A percentile compares a stretch with the other conserved stretches of the same genome.
These are phyloP conservation scores for Alces alces DNA, from an alignment of 2,113 vertebrate genomes.

Conservation along the genomic window DNA sequence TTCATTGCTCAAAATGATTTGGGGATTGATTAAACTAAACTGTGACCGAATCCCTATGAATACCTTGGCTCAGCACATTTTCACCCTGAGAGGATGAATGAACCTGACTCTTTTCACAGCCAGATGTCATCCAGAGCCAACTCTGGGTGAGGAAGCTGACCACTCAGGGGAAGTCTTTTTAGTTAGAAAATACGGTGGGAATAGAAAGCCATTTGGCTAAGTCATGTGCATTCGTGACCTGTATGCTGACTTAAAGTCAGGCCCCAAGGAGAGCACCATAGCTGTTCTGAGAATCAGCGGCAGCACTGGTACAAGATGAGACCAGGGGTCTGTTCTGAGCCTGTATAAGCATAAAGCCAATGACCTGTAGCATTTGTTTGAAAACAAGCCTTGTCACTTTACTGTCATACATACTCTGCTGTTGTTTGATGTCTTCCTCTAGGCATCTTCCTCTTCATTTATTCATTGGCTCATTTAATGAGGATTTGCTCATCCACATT, in stretches of 20 bases:
- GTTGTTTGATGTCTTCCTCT: background rate
- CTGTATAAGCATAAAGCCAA: background rate
- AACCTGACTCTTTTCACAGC: background rate
- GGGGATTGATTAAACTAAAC: background rate
- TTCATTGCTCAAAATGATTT: background rate
- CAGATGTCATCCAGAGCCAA: background rate
- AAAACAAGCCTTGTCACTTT: background rate
- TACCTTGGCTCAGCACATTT: background rate
- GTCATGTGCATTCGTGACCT: background rate
- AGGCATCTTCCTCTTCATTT: background rate
- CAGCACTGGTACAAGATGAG: background rate
- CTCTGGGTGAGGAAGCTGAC: background rate
- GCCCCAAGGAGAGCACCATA: background rate
- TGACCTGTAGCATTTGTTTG: background rate
- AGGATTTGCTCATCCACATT: background rate
- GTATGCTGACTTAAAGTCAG: background rate
- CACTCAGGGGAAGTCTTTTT: background rate
- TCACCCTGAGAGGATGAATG: background rate
- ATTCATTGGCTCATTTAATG: background rate
- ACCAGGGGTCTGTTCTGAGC: background rate
- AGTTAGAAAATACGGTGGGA: background rate
- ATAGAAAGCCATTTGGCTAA: background rate
- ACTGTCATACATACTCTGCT: background rate
- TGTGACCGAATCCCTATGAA: background rate
- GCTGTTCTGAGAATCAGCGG: background rate